phyloP scores from a whole-genome alignment of 2,113 vertebrate species.

The Mola mola region DNA sequence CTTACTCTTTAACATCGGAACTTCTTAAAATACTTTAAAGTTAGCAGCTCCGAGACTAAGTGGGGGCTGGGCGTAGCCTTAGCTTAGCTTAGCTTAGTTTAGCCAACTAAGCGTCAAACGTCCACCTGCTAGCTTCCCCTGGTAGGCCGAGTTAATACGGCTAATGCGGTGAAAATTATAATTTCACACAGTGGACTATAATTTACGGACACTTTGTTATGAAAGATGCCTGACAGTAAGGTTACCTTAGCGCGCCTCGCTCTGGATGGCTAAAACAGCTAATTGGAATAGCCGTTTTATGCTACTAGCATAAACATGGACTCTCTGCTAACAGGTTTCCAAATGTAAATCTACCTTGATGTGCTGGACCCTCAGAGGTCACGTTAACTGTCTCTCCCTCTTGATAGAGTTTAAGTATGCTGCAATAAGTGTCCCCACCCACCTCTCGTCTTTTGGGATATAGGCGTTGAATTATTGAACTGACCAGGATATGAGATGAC shows the following conservation, averaged over 20 bases:
- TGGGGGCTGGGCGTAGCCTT: background rate
- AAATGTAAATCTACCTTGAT: background rate
- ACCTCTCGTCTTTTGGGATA: slow-evolving; percentile 62
- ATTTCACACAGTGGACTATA: slow-evolving; percentile 18
- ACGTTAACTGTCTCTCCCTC: background rate
- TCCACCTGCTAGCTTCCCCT: slow-evolving; percentile 10
- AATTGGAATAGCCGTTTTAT: slow-evolving; percentile 20
- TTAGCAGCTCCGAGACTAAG: no score
- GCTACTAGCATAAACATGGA: background rate
- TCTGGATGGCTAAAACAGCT: background rate
- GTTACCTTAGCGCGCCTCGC: background rate
- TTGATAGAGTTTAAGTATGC: slow-evolving; percentile 19
- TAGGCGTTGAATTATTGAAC: slow-evolving; percentile 71
- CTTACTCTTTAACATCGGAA: no score
- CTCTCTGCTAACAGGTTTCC: background rate
- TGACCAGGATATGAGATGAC: slow-evolving; percentile 64
- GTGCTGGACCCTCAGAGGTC: background rate
- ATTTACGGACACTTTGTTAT: slow-evolving; percentile 41
- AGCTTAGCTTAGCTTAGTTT: background rate
- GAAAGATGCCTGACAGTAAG: slow-evolving; percentile 24
- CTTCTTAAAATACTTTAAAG: no score
- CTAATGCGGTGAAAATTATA: slow-evolving; percentile 36
- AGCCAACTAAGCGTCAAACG: background rate
- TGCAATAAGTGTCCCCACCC: slow-evolving; percentile 40
- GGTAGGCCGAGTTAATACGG: slow-evolving; percentile 37